Evolutionary conservation across 2,113 vertebrate genomes (phyloP).

Genomic region (Phodopus roborovskii): DNA sequence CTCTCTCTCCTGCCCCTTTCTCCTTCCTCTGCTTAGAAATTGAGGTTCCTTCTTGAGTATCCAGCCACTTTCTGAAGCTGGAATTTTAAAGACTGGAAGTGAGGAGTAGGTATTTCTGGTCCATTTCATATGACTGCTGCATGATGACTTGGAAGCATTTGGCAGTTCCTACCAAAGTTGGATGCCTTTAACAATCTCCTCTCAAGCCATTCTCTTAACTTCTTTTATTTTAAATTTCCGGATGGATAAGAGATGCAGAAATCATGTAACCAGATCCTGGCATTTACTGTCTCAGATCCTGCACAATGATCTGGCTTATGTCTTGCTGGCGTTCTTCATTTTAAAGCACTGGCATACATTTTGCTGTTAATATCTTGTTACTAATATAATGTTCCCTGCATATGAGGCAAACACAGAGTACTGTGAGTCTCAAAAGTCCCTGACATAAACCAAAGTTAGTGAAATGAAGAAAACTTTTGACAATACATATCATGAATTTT

Average conservation of each 20-base stretch:
- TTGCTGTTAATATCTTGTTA: constrained; percentile 46
- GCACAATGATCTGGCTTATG: background rate
- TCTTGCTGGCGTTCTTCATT: constrained; percentile 41
- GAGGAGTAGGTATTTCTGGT: background rate
- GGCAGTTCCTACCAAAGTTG: background rate
- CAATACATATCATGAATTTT: constrained; percentile 9
- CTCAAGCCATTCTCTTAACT: background rate
- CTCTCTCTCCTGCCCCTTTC: background rate
- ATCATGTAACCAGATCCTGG: background rate
- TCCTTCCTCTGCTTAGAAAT: background rate
- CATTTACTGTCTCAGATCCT: background rate
- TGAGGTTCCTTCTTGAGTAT: background rate
- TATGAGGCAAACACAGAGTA: background rate
- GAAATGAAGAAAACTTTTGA: constrained; percentile 20
- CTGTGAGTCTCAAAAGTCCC: background rate
- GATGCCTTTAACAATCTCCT: background rate
- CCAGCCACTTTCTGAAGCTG: background rate
- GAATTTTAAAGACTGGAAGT: background rate
- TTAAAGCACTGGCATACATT: constrained; percentile 29
- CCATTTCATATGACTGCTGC: background rate
- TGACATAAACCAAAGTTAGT: constrained; percentile 8
- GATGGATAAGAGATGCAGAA: constrained; percentile 4
- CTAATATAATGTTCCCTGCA: background rate
- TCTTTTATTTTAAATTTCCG: background rate
- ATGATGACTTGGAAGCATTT: background rate